These are phyloP conservation scores for Melierax canorus DNA, from an alignment of 2,113 vertebrate species.

Conservation along the genomic window DNA sequence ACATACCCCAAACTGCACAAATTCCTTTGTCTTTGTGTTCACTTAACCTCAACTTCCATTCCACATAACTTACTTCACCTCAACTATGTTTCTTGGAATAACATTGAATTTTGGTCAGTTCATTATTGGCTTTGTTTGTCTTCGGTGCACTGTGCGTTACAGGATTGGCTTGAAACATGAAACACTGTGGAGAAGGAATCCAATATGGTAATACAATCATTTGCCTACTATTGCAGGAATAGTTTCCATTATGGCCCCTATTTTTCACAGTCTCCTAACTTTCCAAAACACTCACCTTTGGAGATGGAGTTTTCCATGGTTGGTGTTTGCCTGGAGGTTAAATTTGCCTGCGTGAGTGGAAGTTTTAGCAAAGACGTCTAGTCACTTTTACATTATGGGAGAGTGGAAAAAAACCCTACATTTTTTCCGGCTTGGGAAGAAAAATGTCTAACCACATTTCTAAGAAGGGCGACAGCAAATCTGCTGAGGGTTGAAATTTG, in stretches of 20 bases:
- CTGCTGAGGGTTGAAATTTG: conserved; percentile 7
- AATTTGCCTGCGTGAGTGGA: not conserved
- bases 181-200: not conserved
- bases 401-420: not conserved
- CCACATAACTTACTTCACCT: conserved; percentile 55
- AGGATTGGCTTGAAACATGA: not conserved
- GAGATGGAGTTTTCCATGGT: conserved; percentile 17
- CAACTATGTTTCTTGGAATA: conserved; percentile 55
- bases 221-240: not conserved
- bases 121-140: conserved; percentile 37
- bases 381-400: not conserved
- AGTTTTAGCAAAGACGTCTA: not conserved
- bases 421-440: not conserved
- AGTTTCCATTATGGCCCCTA: conserved; percentile 24
- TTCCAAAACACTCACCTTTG: conserved; percentile 58
- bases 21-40: conserved; percentile 61
- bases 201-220: conserved; percentile 18
- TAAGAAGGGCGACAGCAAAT: not conserved
- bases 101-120: conserved; percentile 36
- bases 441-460: not conserved
- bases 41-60: conserved; percentile 41
- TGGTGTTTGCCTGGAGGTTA: conserved; percentile 43
- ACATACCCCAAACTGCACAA: not conserved
- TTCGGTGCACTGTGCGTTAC: not conserved
- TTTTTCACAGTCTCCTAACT: conserved; percentile 47